Base-by-base conservation (phyloP, 2,888 invertebrate genomes). In the Phengaris arion region DNA sequence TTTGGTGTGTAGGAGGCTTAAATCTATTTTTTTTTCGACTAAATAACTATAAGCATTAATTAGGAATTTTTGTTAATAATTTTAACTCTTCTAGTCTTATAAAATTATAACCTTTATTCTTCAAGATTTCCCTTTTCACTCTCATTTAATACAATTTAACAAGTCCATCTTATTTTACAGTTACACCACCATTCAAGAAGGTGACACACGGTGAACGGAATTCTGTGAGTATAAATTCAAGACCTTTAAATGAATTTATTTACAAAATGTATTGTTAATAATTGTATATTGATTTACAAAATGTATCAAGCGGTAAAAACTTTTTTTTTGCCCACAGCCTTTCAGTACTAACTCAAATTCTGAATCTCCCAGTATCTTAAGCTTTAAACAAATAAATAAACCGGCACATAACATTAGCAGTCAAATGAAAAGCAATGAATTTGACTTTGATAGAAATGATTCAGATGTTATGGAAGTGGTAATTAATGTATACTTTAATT, bases 381-480 rank as follows among this genome's bases (percentile, higher is more conserved):
- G n/a, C n/a, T 54, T 68, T 68, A 55, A n/a, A 51, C 46, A 22
- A 57, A 64, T 52, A n/a, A 10, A 55, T 64, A 54, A 75, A 64
- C 15, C 15, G 13, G 68, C 22, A 46, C 15, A 15, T 52, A 52
- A 55, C 12, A 45, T 6, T 51, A 10, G 55, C 46, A 74, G 51
- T 74, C 45, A 70, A 22, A 74, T 72, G 12, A 52, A 45, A 8
- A 75, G n/a, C 15, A 73, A 46, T 55, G 15, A 15, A 74, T 46
- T 54, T 51, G 22, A 13, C 68, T 74, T 9, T 75, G 77, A 5
- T 13, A 64, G 35, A 64, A 45, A 64, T 75, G 75, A 81, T 68
- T 81, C 80, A 75, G 79, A 80, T 76, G 77, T 78, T 7, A 83
- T 82, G 82, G 81, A 82, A 77, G 79, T 82, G 79, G 83, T 83